Percentiles rank a stretch among this genome's conserved stretches.
Evolutionary conservation across 2,113 vertebrate species (phyloP).

Genomic region (Calidris pugnax): DNA sequence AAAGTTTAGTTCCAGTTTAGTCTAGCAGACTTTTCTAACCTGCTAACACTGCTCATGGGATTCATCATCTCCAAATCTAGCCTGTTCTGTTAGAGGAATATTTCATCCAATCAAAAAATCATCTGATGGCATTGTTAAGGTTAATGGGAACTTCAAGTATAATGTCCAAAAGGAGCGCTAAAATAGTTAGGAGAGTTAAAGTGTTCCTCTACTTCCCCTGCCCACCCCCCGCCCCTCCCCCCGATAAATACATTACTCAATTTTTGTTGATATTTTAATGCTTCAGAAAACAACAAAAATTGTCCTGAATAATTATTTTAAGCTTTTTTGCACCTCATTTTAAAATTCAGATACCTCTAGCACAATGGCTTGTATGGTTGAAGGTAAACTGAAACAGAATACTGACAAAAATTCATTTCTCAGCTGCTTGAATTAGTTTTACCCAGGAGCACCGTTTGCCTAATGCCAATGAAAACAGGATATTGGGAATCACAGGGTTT

Average conservation of each 20-base stretch:
- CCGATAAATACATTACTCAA: neutral
- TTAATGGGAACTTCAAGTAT: neutral
- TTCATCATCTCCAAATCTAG: constrained; percentile 5
- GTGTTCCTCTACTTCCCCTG: too few species aligned
- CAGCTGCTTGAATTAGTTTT: neutral
- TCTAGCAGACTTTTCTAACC: constrained; percentile 1
- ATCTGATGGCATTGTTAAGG: neutral
- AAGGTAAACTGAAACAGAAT: neutral
- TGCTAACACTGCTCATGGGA: neutral
- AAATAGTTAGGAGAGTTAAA: neutral
- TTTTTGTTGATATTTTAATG: neutral
- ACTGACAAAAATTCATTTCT: neutral
- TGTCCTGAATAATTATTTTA: neutral
- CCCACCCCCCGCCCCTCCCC: too few species aligned
- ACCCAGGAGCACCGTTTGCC: neutral
- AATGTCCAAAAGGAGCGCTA: neutral
- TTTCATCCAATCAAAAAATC: neutral
- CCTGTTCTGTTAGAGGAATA: neutral
- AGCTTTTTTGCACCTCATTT: neutral
- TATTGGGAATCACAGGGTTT: neutral
- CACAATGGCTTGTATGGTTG: neutral
- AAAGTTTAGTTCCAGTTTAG: too few species aligned
- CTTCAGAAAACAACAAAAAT: neutral
- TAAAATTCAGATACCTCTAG: neutral
- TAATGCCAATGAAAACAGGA: neutral